Conservation (phyloP, 92 coral and sea anemone genomes). For the Anthopleura xanthogrammica region DNA sequence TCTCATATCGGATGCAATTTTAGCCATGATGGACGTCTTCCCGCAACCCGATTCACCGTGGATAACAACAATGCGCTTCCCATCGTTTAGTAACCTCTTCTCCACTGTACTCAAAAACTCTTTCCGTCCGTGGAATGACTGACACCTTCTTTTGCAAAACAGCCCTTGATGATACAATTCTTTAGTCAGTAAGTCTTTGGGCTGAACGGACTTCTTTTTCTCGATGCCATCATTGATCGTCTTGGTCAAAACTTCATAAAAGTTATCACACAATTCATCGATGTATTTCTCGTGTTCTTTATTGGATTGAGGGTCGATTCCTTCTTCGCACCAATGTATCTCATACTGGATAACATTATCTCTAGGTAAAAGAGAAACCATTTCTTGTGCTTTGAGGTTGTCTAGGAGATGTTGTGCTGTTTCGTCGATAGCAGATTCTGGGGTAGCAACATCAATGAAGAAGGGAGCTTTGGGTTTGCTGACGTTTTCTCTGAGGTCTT, state of each 20-base stretch:
- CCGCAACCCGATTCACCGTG: conserved; percentile 58
- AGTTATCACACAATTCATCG: conserved; percentile 34
- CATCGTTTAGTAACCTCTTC: conserved; percentile 10
- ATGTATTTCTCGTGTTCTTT: conserved; percentile 41
- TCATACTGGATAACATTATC: conserved; percentile 41
- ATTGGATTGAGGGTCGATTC: conserved; percentile 39
- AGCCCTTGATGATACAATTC: conserved; percentile 38
- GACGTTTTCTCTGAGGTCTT: conserved; percentile 34
- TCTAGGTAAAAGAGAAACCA: conserved; percentile 10
- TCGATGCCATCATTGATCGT: conserved; percentile 36
- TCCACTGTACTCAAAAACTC: conserved; percentile 20
- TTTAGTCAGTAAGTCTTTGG: conserved; percentile 30
- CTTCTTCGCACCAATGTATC: conserved; percentile 44
- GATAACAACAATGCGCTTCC: conserved; percentile 25
- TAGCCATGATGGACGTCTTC: conserved; percentile 46
- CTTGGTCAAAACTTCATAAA: conserved; percentile 30
- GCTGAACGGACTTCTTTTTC: not conserved
- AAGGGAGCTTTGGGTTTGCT: conserved; percentile 24
- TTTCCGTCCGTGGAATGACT: conserved; percentile 40
- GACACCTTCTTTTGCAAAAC: conserved; percentile 36
- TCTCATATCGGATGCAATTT: conserved; percentile 29
- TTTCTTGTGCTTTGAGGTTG: conserved; percentile 26
- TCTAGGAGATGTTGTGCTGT: conserved; percentile 44
- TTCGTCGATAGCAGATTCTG: conserved; percentile 29
- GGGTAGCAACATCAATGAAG: conserved; percentile 32